Base-by-base conservation (phyloP, 2,888 invertebrate genomes). In the Pycnomerus fuliginosus region DNA sequence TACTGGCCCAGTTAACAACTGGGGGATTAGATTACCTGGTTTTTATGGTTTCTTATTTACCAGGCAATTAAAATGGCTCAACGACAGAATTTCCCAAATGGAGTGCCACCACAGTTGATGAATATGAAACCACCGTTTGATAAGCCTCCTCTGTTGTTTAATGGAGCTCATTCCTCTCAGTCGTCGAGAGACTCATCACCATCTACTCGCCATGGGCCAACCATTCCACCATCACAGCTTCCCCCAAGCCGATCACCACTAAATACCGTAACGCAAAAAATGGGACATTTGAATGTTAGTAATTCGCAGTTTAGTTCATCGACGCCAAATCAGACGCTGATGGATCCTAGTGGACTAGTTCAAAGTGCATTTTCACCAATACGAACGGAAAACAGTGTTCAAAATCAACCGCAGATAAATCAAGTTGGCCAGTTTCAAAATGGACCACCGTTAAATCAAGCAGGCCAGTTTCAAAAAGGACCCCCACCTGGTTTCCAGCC, bases 171-270 rank as follows among this genome's bases (percentile, higher is more conserved):
- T 51, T 71, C 72, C 5, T 61, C 68, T 15, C 65, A 68, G 44
- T 72, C 72, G 4, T 72, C 73, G 8, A 61, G 73, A 44, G 69
- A 69, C 42, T 65, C 70, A 2, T 72, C 73, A 3, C 70, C 73
- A 8, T 55, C 62, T n/a, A 42, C 56, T 15, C 58, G 63, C 15
- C 52, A 52, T 8, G 50, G 55, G 22, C 64, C 66, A 45, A 49
- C 66, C 44, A 49, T 68, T 27, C 67, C 69, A 16, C 56, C 64
- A 5, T 60, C 67, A 12, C 70, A 70, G 44, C 50, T 69, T 29
- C 70, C 64, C n/a, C 52, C 56, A 3, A 28, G 24, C 13, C 32
- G 37, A 7, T 24, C 34, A 13, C 11, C 33, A 29, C 35, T 43
- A 10, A 42, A 30, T 10, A 11, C 40, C 17, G 29, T 64, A 20